phyloP scores from a whole-genome alignment of 2,888 invertebrate genomes.

The Drosophila maculinotata region DNA sequence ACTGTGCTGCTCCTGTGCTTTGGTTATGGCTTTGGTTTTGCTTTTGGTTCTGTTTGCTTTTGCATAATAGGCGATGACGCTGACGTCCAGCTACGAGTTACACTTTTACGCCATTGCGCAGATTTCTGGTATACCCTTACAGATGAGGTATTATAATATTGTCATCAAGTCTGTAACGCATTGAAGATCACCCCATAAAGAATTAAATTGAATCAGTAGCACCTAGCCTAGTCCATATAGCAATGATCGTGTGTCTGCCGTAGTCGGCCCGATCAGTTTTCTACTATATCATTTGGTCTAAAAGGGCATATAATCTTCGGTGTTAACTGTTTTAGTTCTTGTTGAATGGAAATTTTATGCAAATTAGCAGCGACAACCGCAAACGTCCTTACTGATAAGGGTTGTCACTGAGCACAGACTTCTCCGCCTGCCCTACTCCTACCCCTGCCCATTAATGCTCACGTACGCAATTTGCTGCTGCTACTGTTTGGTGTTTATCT shows the following conservation, averaged over 20 bases:
- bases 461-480: constrained; percentile 57
- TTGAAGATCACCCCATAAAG: too few species aligned
- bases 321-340: too few species aligned
- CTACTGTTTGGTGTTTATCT: constrained; percentile 32
- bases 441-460: too few species aligned
- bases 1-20: constrained; percentile 53
- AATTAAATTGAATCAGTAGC: too few species aligned
- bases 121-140: constrained; percentile 5
- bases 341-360: constrained; percentile 56
- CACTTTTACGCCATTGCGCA: constrained; percentile 25
- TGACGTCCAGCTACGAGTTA: constrained; percentile 32
- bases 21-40: constrained; percentile 15
- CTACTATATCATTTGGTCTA: too few species aligned
- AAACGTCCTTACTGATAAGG: constrained; percentile 82
- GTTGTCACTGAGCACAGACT: constrained; percentile 38
- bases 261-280: too few species aligned
- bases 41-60: constrained; percentile 38
- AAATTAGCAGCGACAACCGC: constrained; percentile 61
- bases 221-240: too few species aligned
- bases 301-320: too few species aligned
- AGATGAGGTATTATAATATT: too few species aligned
- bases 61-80: constrained; percentile 40
- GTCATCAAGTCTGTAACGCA: too few species aligned
- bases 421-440: constrained; percentile 9
- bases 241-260: too few species aligned